Base-by-base conservation (phyloP, 1,140 invertebrate genomes). In the Nephila pilipes region DNA sequence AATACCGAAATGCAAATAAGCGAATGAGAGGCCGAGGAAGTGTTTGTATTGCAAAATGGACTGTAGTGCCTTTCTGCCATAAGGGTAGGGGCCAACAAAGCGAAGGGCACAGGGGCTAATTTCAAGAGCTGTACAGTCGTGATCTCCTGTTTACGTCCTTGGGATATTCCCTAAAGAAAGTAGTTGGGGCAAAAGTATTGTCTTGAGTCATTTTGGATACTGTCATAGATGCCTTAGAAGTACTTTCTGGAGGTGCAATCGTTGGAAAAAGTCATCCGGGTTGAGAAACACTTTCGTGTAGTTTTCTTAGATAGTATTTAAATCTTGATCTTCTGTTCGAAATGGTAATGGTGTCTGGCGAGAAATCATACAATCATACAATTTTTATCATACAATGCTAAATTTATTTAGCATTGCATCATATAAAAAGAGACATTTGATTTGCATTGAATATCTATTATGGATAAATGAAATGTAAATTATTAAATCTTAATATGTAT, bases 1-100 rank as follows among this genome's bases (percentile, higher is more conserved):
- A 22, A 46, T 16, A n/a, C 69, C 69, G 46, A 58, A 90, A 79
- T 90, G 65, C 65, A 80, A 80, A 80, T 90, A 55, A 80, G 69
- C n/a, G 55, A 54, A 69, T 69, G 65, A 69, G 65, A 69, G 65
- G 65, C 65, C 65, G 10, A 14, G 29, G 65, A 22, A 36, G 25
- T 55, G 55, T 58, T 85, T 58, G 55, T 60, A 57, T 60, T 85
- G 55, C 55, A 60, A 85, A 85, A 85, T 22, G 54, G 25, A 85
- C 83, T 60, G 29, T 4, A 81, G 69, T 32, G 25, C 69, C 69
- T 25, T 36, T 25, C 14, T 36, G 69, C 38, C 80, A 83, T 83
- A 83, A 83, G 80, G 80, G 80, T 83, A 54, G 80, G 69, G 18
- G 69, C 16, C 69, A 29, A 85, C 83, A 58, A 85, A 18, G 54